These are phyloP conservation scores for Drosophila lacertosa DNA, from an alignment of 1,140 invertebrate genomes.

Conservation along the genomic window DNA sequence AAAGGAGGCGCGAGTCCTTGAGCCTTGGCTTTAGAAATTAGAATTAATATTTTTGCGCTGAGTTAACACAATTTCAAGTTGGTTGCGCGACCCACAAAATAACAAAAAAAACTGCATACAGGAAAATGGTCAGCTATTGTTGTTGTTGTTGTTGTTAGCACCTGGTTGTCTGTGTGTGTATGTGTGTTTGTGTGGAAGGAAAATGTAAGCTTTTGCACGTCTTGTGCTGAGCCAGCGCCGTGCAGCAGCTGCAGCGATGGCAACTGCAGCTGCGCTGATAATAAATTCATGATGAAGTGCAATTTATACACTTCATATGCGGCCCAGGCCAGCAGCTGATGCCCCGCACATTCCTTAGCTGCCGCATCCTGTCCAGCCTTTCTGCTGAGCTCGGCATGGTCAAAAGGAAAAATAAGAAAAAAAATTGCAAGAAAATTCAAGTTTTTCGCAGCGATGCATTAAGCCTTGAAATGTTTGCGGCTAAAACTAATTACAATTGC, in stretches of 20 bases:
- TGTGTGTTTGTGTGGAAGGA: slow-evolving; percentile 27
- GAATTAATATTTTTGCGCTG: slow-evolving; percentile 80
- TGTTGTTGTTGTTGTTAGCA: slow-evolving; percentile 23
- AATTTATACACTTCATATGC: slow-evolving; percentile 82
- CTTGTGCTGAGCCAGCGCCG: slow-evolving; percentile 73
- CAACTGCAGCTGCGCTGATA: slow-evolving; percentile 77
- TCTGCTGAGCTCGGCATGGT: slow-evolving; percentile 57
- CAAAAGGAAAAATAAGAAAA: slow-evolving; percentile 19
- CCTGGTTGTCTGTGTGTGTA: slow-evolving; percentile 40
- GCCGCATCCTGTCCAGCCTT: slow-evolving; percentile 27
- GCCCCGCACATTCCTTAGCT: not conserved
- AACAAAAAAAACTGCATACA: slow-evolving; percentile 33
- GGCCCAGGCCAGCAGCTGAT: not conserved
- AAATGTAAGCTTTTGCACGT: slow-evolving; percentile 52
- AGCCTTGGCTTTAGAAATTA: slow-evolving; percentile 62
- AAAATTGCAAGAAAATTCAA: slow-evolving; percentile 26
- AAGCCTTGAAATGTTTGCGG: slow-evolving; percentile 67
- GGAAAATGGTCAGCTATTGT: slow-evolving; percentile 60
- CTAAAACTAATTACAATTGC: slow-evolving; percentile 72
- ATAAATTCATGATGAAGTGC: slow-evolving; percentile 82
- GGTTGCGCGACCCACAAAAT: slow-evolving; percentile 62
- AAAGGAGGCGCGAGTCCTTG: slow-evolving; percentile 13
- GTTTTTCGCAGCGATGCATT: slow-evolving; percentile 55
- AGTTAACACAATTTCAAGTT: slow-evolving; percentile 78
- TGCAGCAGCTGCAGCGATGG: slow-evolving; percentile 63